These are phyloP conservation scores for Potamarius usumacintae DNA, from an alignment of 2,113 vertebrate species.

Conservation along the genomic window DNA sequence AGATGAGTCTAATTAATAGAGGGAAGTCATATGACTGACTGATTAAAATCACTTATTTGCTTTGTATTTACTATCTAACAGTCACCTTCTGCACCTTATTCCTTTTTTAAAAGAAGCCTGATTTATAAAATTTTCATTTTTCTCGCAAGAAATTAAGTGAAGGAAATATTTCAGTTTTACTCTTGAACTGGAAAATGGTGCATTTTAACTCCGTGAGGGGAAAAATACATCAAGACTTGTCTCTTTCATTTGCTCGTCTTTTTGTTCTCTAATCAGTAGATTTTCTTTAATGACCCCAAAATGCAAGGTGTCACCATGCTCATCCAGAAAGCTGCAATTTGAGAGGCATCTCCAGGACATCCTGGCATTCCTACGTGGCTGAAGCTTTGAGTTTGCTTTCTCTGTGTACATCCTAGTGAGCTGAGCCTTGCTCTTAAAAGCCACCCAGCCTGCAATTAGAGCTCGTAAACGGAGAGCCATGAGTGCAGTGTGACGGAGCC, in stretches of 20 bases:
- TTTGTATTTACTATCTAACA: neutral
- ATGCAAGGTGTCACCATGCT: slow-evolving; percentile 43
- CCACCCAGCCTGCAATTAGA: slow-evolving; percentile 69
- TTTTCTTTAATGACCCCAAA: slow-evolving; percentile 28
- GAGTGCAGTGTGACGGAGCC: slow-evolving; percentile 55
- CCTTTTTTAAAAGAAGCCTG: neutral
- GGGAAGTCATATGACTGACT: neutral
- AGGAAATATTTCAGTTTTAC: neutral
- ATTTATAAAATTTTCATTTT: neutral
- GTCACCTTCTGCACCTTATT: neutral
- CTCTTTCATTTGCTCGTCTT: slow-evolving; percentile 20
- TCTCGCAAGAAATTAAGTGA: neutral
- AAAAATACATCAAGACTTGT: neutral
- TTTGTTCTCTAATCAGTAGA: slow-evolving; percentile 35
- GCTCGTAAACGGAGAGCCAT: slow-evolving; percentile 62
- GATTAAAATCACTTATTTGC: neutral
- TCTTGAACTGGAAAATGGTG: too few relatives aligned
- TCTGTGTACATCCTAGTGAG: slow-evolving; percentile 50
- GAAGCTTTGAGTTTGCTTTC: slow-evolving; percentile 53
- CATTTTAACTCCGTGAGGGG: neutral
- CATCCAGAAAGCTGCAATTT: slow-evolving; percentile 50
- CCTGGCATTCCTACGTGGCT: slow-evolving; percentile 11
- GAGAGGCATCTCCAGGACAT: slow-evolving; percentile 33
- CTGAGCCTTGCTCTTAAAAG: slow-evolving; percentile 65
- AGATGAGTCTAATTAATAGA: neutral